Evolutionary conservation across 2,888 invertebrate genomes (phyloP).

Genomic region (Lucinisca nassula): DNA sequence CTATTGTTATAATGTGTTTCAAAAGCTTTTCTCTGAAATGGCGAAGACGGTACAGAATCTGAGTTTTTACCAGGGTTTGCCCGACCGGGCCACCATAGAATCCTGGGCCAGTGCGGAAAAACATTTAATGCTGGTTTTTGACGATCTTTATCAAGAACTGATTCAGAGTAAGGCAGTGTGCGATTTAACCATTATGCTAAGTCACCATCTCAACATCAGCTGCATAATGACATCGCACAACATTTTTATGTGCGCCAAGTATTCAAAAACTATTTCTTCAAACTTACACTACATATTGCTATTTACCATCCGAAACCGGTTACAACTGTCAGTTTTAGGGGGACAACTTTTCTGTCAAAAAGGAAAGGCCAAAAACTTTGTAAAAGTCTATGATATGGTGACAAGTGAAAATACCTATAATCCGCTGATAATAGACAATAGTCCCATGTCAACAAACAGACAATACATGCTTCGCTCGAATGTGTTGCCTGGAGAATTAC

Average conservation of each 20-base stretch:
- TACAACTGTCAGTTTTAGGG: background rate
- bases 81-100: conserved; percentile 4
- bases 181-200: background rate
- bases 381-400: conserved; percentile 1
- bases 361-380: background rate
- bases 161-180: no score
- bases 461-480: background rate
- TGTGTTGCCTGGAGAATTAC: background rate
- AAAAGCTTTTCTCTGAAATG: background rate
- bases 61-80: conserved; percentile 2
- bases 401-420: background rate
- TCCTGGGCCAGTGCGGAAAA: background rate
- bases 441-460: background rate
- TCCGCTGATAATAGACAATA: conserved; percentile 1
- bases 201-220: background rate
- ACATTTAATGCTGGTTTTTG: background rate
- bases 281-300: background rate
- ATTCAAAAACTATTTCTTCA: no score
- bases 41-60: background rate
- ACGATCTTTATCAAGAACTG: no score
- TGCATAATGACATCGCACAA: background rate
- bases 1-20: background rate
- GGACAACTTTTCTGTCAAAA: background rate
- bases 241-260: no score
- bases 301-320: background rate